Conservation (phyloP, 1,140 invertebrate genomes). For the Polyergus mexicanus region DNA sequence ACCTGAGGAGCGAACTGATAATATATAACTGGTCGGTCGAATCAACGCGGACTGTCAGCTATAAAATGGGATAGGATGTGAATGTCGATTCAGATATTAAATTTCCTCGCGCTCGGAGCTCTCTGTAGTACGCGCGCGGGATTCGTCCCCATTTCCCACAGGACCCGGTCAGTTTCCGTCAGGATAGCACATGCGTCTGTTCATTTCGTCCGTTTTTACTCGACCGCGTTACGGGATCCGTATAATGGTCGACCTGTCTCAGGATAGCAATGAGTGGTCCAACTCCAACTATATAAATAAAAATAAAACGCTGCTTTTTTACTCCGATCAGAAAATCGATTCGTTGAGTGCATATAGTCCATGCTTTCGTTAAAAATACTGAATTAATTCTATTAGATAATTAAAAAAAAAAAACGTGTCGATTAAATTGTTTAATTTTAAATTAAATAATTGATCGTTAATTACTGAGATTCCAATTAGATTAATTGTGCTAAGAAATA, state of each 20-base stretch:
- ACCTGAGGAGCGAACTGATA: slow-evolving; percentile 20
- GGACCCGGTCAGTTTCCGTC: slow-evolving; percentile 42
- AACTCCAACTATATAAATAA: neutral
- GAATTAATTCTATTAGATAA: neutral
- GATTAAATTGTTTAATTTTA: neutral
- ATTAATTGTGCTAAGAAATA: neutral
- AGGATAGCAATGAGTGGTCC: slow-evolving; percentile 14
- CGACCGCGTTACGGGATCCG: slow-evolving; percentile 22
- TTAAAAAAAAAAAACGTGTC: neutral
- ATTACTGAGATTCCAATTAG: neutral
- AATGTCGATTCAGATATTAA: slow-evolving; percentile 75
- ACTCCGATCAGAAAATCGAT: neutral
- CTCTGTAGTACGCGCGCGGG: slow-evolving; percentile 16
- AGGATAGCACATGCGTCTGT: slow-evolving; percentile 34
- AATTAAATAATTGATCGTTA: neutral
- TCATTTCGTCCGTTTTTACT: slow-evolving; percentile 37
- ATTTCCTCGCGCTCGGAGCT: slow-evolving; percentile 61
- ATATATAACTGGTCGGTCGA: neutral
- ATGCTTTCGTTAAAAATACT: neutral
- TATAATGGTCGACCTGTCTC: slow-evolving; percentile 49
- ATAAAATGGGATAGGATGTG: neutral
- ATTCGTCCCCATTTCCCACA: slow-evolving; percentile 66
- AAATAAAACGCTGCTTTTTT: slow-evolving; percentile 29
- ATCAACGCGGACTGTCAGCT: slow-evolving; percentile 14
- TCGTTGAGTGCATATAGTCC: neutral